These are phyloP conservation scores for Tragelaphus strepsiceros DNA, from an alignment of 2,113 vertebrate species.

Conservation along the genomic window DNA sequence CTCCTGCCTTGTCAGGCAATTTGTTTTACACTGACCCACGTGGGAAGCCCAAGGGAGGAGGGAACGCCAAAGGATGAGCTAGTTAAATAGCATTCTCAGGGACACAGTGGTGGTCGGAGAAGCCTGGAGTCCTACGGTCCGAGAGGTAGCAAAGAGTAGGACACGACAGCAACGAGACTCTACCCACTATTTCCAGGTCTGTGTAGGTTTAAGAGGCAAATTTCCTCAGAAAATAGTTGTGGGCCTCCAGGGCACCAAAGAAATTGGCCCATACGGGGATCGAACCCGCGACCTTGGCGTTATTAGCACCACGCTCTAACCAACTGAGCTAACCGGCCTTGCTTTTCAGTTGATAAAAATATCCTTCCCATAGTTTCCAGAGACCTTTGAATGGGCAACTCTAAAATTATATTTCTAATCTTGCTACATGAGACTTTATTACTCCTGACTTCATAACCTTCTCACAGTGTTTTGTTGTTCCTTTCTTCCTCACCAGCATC, in stretches of 20 bases:
- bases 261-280: neutral
- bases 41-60: neutral
- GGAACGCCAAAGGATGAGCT: neutral
- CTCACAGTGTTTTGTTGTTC: neutral
- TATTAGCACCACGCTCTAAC: neutral
- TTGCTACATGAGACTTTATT: accelerated
- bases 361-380: neutral
- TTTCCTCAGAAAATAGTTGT: neutral
- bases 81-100: neutral
- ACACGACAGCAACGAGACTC: neutral
- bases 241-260: accelerated
- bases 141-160: neutral
- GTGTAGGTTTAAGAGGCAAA: neutral
- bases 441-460: neutral
- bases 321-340: neutral
- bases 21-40: neutral
- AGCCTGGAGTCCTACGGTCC: neutral
- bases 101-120: neutral
- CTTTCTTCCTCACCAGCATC: neutral
- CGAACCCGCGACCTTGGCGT: neutral
- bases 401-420: accelerated
- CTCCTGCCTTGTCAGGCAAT: neutral
- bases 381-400: neutral
- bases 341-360: accelerated
- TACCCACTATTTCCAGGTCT: neutral